Percentiles rank a stretch among this genome's conserved stretches.
Conservation (phyloP, 37 sponge, comb jelly and placozoan species). For the Cliona cf. orientalis region DNA sequence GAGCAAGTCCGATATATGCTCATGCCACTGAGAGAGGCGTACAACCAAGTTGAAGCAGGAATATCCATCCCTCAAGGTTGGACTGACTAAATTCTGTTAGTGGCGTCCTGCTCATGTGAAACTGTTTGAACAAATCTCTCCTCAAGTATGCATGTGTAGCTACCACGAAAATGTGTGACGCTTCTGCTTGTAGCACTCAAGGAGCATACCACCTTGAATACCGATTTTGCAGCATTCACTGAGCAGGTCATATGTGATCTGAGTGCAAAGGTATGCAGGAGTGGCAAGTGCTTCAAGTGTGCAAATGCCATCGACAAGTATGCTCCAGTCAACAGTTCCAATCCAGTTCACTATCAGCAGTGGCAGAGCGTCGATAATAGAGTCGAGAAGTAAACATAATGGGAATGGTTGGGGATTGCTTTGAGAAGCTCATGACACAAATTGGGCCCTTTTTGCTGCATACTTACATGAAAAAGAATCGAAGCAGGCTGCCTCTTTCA, state of each 20-base stretch:
- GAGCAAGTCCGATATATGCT: slow-evolving; percentile 48
- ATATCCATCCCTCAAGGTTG: slow-evolving; percentile 14
- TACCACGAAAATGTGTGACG: slow-evolving; percentile 34
- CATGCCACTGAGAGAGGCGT: slow-evolving; percentile 47
- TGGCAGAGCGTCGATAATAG: slow-evolving; percentile 3
- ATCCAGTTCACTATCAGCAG: slow-evolving; percentile 6
- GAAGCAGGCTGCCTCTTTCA: slow-evolving; percentile 21
- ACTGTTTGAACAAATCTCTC: slow-evolving; percentile 35
- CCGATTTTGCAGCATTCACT: slow-evolving; percentile 8
- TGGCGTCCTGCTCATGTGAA: slow-evolving; percentile 21
- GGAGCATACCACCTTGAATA: slow-evolving; percentile 9
- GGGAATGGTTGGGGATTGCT: slow-evolving; percentile 17
- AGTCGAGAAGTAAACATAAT: slow-evolving; percentile 13
- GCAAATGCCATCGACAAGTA: background rate
- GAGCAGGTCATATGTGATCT: slow-evolving; percentile 17
- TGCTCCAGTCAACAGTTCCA: background rate
- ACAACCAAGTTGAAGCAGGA: slow-evolving; percentile 25
- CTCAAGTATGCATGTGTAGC: slow-evolving; percentile 23
- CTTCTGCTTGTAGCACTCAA: slow-evolving; percentile 32
- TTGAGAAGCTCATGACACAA: slow-evolving; percentile 1
- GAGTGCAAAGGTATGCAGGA: slow-evolving; percentile 2
- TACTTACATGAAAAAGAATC: slow-evolving; percentile 5
- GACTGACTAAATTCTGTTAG: slow-evolving; percentile 28
- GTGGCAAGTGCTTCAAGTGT: background rate
- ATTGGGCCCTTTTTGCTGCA: slow-evolving; percentile 23